phyloP scores from a whole-genome alignment of 2,888 invertebrate species.

The Drosophila nr. perissopoda region DNA sequence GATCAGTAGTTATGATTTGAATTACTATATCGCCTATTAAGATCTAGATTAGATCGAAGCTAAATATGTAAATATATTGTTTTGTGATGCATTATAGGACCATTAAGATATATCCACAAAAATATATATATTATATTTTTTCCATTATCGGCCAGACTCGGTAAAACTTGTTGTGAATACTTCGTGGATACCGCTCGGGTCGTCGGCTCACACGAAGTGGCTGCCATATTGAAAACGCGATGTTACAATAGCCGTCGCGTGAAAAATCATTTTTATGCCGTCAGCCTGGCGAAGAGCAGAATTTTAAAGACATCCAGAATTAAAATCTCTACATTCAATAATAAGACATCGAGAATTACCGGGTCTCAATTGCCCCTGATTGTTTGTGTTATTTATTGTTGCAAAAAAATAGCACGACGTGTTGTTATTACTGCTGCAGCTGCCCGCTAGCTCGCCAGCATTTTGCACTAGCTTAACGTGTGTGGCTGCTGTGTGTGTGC shows the following conservation, averaged over 20 bases:
- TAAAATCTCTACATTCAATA: background rate
- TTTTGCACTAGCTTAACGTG: constrained; percentile 1
- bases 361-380: background rate
- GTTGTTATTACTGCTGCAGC: constrained; percentile 35
- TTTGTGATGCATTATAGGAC: background rate
- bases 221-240: constrained; percentile 74
- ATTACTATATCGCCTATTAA: background rate
- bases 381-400: constrained; percentile 27
- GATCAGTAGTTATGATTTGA: constrained; percentile 18
- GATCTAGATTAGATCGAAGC: no score
- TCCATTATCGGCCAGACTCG: constrained; percentile 40
- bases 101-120: background rate
- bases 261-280: constrained; percentile 58
- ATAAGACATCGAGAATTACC: constrained; percentile 15
- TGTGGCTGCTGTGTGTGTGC: constrained; percentile 3
- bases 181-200: constrained; percentile 40
- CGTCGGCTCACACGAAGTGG: constrained; percentile 62
- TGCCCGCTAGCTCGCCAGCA: constrained; percentile 17
- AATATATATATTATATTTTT: constrained; percentile 5
- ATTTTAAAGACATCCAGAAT: background rate
- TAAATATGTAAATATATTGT: background rate
- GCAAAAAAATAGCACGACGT: constrained; percentile 44
- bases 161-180: constrained; percentile 51
- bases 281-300: constrained; percentile 2
- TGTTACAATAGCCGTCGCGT: constrained; percentile 47